Evolutionary conservation across 2,113 vertebrate species (phyloP).

Genomic region (Rhinoptilus africanus): DNA sequence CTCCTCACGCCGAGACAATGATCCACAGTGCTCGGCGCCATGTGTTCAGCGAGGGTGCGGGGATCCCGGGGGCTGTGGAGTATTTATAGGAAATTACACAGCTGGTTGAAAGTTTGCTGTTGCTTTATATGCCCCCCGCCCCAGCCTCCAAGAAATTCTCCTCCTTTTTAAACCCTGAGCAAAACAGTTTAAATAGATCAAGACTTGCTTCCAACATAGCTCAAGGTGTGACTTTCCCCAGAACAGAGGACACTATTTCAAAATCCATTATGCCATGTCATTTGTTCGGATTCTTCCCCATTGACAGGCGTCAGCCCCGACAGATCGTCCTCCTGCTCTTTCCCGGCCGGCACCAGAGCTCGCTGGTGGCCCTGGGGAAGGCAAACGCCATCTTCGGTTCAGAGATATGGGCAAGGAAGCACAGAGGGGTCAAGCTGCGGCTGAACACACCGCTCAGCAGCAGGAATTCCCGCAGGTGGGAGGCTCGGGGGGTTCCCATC

Average conservation of each 20-base stretch:
- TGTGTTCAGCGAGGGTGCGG: not conserved
- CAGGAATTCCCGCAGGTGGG: not conserved
- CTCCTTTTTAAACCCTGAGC: not conserved
- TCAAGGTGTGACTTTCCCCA: not conserved
- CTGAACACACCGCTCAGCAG: not conserved
- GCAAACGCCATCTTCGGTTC: not conserved
- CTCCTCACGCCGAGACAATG: not conserved
- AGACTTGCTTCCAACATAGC: not conserved
- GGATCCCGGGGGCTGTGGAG: not conserved
- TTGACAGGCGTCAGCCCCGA: not conserved
- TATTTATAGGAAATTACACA: not conserved
- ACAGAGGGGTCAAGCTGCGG: not conserved
- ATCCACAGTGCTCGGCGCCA: rapidly evolving
- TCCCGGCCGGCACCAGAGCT: not conserved
- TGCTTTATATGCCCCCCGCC: not conserved
- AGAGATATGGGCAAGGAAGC: not conserved
- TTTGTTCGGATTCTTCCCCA: not conserved
- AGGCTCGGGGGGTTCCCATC: not conserved
- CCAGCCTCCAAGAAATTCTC: not conserved
- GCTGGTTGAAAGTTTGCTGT: not conserved
- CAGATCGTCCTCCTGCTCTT: not conserved
- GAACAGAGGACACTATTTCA: not conserved
- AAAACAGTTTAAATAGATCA: not conserved
- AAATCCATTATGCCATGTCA: not conserved
- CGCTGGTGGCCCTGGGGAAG: not conserved